A percentile compares a stretch with the other conserved stretches of the same genome.
Conservation (phyloP, 1,140 invertebrate genomes). For the Gryllus bimaculatus region DNA sequence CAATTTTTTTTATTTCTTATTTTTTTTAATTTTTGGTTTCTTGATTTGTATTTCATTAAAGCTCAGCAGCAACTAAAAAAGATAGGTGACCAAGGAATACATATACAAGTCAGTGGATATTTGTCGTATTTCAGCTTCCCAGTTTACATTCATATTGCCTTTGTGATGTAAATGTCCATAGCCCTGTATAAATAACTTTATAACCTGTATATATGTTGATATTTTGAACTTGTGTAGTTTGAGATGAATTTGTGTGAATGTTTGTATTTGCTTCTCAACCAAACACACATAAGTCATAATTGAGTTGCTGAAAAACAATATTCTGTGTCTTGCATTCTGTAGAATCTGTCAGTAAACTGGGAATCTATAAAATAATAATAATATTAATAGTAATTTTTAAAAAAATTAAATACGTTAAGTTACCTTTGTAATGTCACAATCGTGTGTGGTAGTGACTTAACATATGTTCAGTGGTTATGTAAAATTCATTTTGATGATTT, state of each 20-base stretch:
- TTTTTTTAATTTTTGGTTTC: not conserved
- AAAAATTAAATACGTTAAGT: not conserved
- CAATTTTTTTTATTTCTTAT: too few relatives aligned
- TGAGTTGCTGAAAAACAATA: not conserved
- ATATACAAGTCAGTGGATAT: too few relatives aligned
- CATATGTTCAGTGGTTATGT: not conserved
- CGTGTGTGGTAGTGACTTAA: not conserved
- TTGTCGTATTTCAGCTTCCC: not conserved
- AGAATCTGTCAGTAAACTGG: not conserved
- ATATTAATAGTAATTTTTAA: too few relatives aligned
- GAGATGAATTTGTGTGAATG: not conserved
- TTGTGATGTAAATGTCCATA: not conserved
- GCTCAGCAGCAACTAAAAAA: not conserved
- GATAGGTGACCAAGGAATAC: too few relatives aligned
- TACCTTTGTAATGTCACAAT: not conserved
- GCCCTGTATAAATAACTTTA: not conserved
- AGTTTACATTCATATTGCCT: not conserved
- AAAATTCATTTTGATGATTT: not conserved
- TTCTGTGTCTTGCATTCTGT: not conserved
- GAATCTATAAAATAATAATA: not conserved
- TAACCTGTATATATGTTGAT: not conserved
- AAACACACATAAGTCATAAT: not conserved
- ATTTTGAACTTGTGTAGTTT: not conserved
- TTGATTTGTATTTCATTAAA: not conserved
- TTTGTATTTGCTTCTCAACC: not conserved